Percentiles rank a stretch among this genome's conserved stretches.
These are phyloP conservation scores for Deilephila elpenor DNA, from an alignment of 2,888 invertebrate genomes.

Conservation along the genomic window DNA sequence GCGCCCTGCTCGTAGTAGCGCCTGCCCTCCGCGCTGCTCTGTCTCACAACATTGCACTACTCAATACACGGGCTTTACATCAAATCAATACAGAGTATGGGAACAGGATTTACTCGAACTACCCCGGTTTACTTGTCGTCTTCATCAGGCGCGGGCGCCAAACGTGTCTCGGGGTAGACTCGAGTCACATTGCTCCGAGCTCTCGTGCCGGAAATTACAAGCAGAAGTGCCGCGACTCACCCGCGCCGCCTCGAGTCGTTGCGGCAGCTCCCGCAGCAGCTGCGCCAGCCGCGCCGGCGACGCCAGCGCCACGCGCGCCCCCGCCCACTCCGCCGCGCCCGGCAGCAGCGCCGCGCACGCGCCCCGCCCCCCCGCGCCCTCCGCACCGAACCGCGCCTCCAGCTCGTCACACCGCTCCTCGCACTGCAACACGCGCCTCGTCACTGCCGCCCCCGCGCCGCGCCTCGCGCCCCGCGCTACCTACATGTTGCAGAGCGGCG, in stretches of 20 bases:
- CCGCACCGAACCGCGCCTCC: slow-evolving; percentile 42
- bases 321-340: slow-evolving; percentile 54
- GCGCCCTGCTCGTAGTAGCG: slow-evolving; percentile 63
- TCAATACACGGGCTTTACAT: not conserved
- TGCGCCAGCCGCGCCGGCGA: slow-evolving; percentile 37
- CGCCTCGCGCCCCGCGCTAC: slow-evolving; percentile 48
- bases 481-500: slow-evolving; percentile 35
- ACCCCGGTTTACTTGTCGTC: too few relatives aligned
- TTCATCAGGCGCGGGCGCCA: too few relatives aligned
- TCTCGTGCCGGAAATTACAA: not conserved
- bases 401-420: slow-evolving; percentile 50
- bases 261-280: slow-evolving; percentile 38
- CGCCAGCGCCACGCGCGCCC: slow-evolving; percentile 50
- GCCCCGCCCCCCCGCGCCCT: slow-evolving; percentile 33
- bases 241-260: slow-evolving; percentile 34
- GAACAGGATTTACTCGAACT: too few relatives aligned
- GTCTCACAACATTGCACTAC: not conserved
- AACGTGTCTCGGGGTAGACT: too few relatives aligned
- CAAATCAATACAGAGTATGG: too few relatives aligned
- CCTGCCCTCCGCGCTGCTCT: slow-evolving; percentile 35
- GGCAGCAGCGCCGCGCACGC: slow-evolving; percentile 49
- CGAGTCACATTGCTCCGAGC: too few relatives aligned
- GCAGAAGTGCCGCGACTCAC: slow-evolving; percentile 34
- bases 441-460: slow-evolving; percentile 34
- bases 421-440: slow-evolving; percentile 46